Evolutionary conservation across 2,888 invertebrate genomes (phyloP).

Genomic region (Diarsia brunnea): DNA sequence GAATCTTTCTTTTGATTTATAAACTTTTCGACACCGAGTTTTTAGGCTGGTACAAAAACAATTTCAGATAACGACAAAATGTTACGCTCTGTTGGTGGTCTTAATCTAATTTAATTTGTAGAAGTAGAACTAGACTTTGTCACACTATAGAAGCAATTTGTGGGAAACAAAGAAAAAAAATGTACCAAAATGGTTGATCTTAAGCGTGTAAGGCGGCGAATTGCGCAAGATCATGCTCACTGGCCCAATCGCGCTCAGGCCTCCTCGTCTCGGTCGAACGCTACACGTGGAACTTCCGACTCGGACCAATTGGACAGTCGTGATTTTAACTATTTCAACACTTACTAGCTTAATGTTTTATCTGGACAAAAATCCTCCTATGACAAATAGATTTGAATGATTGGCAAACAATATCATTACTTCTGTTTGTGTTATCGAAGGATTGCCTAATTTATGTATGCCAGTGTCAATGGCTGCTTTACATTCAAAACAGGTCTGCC

Average conservation of each 20-base stretch:
- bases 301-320: conserved; percentile 52
- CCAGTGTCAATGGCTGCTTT: conserved; percentile 4
- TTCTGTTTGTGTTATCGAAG: conserved; percentile 6
- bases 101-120: conserved; percentile 32
- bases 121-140: conserved; percentile 26
- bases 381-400: conserved; percentile 20
- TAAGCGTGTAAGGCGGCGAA: conserved; percentile 49
- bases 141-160: conserved; percentile 26
- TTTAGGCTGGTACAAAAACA: conserved; percentile 8
- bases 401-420: conserved; percentile 23
- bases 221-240: conserved; percentile 71
- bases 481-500: conserved; percentile 29
- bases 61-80: background rate
- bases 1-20: conserved; percentile 6
- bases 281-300: conserved; percentile 80
- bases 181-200: conserved; percentile 50
- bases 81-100: background rate
- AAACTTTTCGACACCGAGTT: background rate
- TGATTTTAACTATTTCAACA: conserved; percentile 53
- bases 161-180: conserved; percentile 21
- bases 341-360: conserved; percentile 4
- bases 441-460: conserved; percentile 6
- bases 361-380: background rate
- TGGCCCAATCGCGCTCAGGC: conserved; percentile 68
- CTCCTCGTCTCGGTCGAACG: conserved; percentile 82